A percentile compares a stretch with the other conserved stretches of the same genome.
phyloP scores from a whole-genome alignment of 2,113 vertebrate genomes.

The Philantomba maxwellii region DNA sequence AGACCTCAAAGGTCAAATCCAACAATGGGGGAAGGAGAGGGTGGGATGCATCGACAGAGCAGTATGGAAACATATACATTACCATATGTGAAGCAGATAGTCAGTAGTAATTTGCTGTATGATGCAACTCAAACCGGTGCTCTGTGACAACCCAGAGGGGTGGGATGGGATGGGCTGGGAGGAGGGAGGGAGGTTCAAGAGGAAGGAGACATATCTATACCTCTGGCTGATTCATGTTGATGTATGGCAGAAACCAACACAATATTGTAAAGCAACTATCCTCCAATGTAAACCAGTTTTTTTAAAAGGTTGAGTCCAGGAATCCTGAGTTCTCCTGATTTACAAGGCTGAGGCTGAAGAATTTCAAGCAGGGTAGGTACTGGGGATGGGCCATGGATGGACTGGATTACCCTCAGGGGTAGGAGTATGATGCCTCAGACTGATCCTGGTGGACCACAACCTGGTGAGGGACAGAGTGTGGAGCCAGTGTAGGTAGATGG shows the following conservation, averaged over 20 bases:
- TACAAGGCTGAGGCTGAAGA: neutral
- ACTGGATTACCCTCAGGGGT: neutral
- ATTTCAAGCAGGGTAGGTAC: neutral
- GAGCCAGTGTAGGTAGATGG: neutral
- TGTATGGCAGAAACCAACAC: neutral
- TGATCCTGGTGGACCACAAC: neutral
- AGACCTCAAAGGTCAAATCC: neutral
- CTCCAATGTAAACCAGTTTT: neutral
- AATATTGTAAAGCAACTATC: neutral
- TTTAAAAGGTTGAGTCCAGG: neutral
- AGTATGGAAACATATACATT: neutral
- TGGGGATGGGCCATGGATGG: neutral
- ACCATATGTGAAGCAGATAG: neutral
- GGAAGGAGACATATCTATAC: neutral
- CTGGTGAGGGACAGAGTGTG: neutral
- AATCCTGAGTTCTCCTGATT: neutral
- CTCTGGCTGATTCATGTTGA: neutral
- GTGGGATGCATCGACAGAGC: neutral
- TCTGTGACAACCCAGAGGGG: neutral
- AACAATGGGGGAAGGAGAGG: neutral
- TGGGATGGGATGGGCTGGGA: neutral
- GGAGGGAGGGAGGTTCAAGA: neutral
- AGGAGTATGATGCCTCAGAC: neutral
- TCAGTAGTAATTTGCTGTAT: neutral
- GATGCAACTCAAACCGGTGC: neutral